phyloP scores from a whole-genome alignment of 2,797 vertebrate species.

The Psittacula echo region DNA sequence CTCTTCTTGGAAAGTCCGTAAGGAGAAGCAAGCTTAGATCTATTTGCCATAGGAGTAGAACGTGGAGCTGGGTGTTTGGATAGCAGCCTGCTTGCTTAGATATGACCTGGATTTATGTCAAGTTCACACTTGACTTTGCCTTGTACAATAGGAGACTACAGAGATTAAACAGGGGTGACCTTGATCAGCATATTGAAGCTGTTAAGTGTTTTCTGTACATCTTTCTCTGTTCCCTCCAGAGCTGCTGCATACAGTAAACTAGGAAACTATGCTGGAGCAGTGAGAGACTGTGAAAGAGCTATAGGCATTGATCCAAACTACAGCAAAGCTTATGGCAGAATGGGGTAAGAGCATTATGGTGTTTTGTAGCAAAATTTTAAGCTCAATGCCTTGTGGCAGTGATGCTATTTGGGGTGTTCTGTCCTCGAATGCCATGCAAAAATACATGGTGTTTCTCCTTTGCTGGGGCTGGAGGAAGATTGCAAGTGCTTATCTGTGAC shows the following conservation, averaged over 20 bases:
- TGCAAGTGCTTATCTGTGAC: not conserved
- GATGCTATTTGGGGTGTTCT: fast-evolving
- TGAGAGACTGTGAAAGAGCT: constrained; percentile 93
- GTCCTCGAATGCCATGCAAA: fast-evolving
- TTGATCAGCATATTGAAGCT: fast-evolving
- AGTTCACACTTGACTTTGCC: not conserved
- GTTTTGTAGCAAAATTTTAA: no score
- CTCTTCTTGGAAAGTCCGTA: not conserved
- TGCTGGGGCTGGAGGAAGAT: not conserved
- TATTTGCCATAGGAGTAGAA: not conserved
- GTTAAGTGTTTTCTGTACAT: not conserved
- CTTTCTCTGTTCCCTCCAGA: constrained; percentile 68
- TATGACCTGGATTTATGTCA: not conserved
- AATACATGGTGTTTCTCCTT: not conserved
- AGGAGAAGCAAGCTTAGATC: not conserved
- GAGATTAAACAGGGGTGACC: not conserved
- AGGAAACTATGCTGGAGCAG: constrained; percentile 92
- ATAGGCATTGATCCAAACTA: constrained; percentile 93
- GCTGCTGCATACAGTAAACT: constrained; percentile 95
- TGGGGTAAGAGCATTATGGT: constrained; percentile 83
- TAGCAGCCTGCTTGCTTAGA: not conserved
- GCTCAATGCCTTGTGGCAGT: fast-evolving
- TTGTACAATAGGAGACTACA: not conserved
- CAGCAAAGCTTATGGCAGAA: constrained; percentile 96
- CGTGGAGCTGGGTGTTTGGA: not conserved